Percentiles rank a stretch among this genome's conserved stretches.
Conservation (phyloP, 2,888 invertebrate species). For the Endotricha flammealis region DNA sequence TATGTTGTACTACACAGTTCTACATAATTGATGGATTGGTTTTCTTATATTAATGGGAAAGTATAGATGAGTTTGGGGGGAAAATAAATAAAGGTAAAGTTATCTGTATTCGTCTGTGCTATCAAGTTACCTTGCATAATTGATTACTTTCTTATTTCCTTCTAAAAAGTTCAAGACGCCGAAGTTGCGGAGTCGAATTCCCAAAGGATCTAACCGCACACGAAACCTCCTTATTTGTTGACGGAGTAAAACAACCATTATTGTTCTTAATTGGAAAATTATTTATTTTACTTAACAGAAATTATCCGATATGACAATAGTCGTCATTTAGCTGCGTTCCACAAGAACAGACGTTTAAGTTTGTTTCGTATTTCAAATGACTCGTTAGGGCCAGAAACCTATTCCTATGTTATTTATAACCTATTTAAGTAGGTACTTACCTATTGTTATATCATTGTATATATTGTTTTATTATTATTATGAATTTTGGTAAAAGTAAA, state of each 20-base stretch:
- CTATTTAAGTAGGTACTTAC: too few relatives aligned
- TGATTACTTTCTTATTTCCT: constrained; percentile 19
- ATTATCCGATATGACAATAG: too few relatives aligned
- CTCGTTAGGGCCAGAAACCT: too few relatives aligned
- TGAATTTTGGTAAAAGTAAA: too few relatives aligned
- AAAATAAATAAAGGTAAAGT: constrained; percentile 5
- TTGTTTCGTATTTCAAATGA: too few relatives aligned
- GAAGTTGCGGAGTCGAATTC: constrained; percentile 14
- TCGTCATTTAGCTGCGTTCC: too few relatives aligned
- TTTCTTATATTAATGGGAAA: constrained; percentile 4
- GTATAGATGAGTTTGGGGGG: neutral
- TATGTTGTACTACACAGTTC: too few relatives aligned
- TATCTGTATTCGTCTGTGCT: constrained; percentile 8
- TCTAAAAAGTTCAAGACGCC: constrained; percentile 17
- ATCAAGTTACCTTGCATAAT: constrained; percentile 20
- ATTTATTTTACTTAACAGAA: constrained; percentile 1
- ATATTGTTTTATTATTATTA: too few relatives aligned
- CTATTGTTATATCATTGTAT: too few relatives aligned
- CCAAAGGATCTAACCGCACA: constrained; percentile 25
- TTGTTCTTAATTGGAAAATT: neutral
- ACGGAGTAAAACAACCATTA: constrained; percentile 1
- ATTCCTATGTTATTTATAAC: too few relatives aligned
- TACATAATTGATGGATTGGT: constrained; percentile 8
- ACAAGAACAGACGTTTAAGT: too few relatives aligned
- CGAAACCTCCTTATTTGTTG: constrained; percentile 1